Evolutionary conservation across 2,113 vertebrate species (phyloP).

Genomic region (Coptodon bakossiorum): DNA sequence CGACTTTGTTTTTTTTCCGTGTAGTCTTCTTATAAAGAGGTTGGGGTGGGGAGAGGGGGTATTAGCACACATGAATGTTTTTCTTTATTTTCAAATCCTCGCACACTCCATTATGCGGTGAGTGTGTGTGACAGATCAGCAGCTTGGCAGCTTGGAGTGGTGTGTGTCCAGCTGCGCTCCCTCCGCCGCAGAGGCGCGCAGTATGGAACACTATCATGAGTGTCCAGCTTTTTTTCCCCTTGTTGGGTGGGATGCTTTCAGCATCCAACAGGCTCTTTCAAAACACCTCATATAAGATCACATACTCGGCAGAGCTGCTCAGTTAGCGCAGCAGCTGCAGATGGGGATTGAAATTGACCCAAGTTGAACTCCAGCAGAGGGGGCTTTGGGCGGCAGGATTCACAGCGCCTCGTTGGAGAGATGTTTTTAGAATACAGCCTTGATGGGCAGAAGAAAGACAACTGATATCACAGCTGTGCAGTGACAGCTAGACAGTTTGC

Average conservation of each 20-base stretch:
- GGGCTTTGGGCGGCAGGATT: not conserved
- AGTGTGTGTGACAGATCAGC: not conserved
- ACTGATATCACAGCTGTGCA: slow-evolving; percentile 10
- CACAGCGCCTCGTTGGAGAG: not conserved
- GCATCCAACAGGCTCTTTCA: not conserved
- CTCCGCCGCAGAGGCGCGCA: slow-evolving; percentile 7
- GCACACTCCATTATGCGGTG: not conserved
- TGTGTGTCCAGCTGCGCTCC: slow-evolving; percentile 2
- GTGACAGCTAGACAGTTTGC: not conserved
- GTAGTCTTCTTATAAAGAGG: not conserved
- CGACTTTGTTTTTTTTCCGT: rapidly evolving
- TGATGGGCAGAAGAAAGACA: slow-evolving; percentile 9
- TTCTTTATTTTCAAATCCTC: not conserved
- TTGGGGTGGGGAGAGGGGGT: not conserved
- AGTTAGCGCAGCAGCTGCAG: not conserved
- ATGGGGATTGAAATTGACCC: slow-evolving; percentile 3
- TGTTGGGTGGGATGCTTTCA: not conserved
- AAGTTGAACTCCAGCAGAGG: slow-evolving; percentile 7
- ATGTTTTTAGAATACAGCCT: not conserved
- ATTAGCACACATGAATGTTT: not conserved
- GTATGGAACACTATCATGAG: not conserved
- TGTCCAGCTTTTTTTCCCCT: not conserved
- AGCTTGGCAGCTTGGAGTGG: not conserved
- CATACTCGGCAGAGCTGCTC: not conserved
- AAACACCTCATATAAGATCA: not conserved